These are phyloP conservation scores for Pollimyrus isidori DNA, from an alignment of 2,113 vertebrate species.

Conservation along the genomic window DNA sequence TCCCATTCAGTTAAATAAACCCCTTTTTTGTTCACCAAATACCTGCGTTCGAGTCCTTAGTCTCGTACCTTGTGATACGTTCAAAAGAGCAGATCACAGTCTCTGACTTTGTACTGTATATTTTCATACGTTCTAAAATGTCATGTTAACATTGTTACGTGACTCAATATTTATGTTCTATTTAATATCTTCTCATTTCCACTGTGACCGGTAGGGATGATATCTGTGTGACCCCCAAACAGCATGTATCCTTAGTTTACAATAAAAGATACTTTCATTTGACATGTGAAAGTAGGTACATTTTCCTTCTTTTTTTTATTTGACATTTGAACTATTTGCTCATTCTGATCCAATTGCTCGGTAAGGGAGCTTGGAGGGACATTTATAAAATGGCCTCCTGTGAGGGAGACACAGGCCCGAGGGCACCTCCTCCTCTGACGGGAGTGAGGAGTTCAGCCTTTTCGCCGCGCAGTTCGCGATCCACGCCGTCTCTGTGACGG, in stretches of 20 bases:
- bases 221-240: background rate
- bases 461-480: slow-evolving; percentile 26
- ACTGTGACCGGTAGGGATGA: background rate
- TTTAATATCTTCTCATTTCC: background rate
- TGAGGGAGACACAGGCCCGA: slow-evolving; percentile 17
- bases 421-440: slow-evolving; percentile 35
- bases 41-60: background rate
- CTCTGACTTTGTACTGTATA: background rate
- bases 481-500: slow-evolving; percentile 48
- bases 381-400: background rate
- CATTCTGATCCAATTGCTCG: background rate
- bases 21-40: background rate
- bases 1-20: background rate
- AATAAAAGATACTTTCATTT: background rate
- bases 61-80: background rate
- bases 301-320: background rate
- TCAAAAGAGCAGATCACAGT: background rate
- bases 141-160: background rate
- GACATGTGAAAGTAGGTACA: background rate
- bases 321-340: background rate
- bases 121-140: background rate
- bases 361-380: background rate
- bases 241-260: background rate
- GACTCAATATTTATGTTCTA: background rate
- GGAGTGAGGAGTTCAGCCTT: slow-evolving; percentile 52